A percentile compares a stretch with the other conserved stretches of the same genome.
Conservation (phyloP, 2,888 invertebrate species). For the Apocheima hispidaria region DNA sequence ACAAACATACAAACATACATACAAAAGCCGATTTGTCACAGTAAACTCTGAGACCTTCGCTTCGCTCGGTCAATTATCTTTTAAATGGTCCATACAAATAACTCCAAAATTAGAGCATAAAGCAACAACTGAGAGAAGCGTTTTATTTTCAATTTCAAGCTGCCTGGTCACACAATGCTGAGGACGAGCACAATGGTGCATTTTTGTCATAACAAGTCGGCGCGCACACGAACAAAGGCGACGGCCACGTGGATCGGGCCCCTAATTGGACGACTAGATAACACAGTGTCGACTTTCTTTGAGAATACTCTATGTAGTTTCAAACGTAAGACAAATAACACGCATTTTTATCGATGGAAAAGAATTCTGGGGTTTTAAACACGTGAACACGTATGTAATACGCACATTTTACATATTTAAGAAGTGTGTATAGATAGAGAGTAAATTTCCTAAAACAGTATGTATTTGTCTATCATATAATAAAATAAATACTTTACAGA, state of each 20-base stretch:
- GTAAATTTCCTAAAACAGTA: no score
- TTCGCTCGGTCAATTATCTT: no score
- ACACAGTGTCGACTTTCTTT: constrained; percentile 24
- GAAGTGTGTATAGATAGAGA: no score
- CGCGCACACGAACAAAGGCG: constrained; percentile 48
- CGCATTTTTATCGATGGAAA: not conserved
- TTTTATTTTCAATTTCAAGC: constrained; percentile 47
- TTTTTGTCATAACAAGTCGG: constrained; percentile 52
- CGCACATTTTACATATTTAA: no score
- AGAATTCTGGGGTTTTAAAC: no score
- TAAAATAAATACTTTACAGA: no score
- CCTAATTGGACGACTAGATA: constrained; percentile 54
- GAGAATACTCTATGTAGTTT: constrained; percentile 13
- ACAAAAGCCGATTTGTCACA: no score
- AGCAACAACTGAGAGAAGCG: constrained; percentile 37
- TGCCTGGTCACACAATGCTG: constrained; percentile 40
- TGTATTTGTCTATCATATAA: no score
- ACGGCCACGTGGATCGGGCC: constrained; percentile 48
- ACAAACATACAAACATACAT: no score
- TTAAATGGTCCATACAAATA: not conserved
- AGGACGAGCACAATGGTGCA: constrained; percentile 42
- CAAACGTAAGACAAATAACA: constrained; percentile 13
- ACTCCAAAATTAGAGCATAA: constrained; percentile 37
- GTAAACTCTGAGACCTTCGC: no score
- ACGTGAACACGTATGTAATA: no score